Percentiles rank a stretch among this genome's conserved stretches.
Conservation (phyloP, 2,888 invertebrate species). For the Chelonus formosanus region DNA sequence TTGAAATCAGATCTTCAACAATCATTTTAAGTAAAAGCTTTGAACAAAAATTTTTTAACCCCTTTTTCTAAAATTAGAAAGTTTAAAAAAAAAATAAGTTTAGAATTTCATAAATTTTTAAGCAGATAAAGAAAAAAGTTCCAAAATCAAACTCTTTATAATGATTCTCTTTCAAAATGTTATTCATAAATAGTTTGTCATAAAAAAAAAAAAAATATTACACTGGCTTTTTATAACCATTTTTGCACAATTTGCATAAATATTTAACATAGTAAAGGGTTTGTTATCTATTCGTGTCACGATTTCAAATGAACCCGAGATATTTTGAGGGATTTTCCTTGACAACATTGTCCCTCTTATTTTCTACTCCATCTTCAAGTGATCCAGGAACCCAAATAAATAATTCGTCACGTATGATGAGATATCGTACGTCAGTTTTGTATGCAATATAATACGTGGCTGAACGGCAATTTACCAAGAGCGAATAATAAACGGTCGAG, state of each 20-base stretch:
- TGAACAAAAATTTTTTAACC: no score
- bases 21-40: no score
- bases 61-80: no score
- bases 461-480: conserved; percentile 35
- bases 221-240: neutral
- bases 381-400: conserved; percentile 9
- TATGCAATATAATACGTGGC: neutral
- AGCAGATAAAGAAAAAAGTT: no score
- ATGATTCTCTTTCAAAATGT: no score
- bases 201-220: neutral
- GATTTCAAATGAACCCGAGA: conserved; percentile 5
- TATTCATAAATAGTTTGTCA: no score
- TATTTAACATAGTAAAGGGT: neutral
- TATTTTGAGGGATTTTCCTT: conserved; percentile 23
- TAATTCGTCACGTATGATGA: conserved; percentile 19
- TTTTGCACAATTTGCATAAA: neutral
- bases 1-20: no score
- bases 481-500: conserved; percentile 35
- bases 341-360: conserved; percentile 25
- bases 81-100: no score
- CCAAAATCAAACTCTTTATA: no score
- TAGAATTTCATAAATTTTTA: no score
- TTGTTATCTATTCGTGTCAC: conserved; percentile 18
- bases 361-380: conserved; percentile 15
- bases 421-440: neutral